A percentile compares a stretch with the other conserved stretches of the same genome.
Evolutionary conservation across 2,797 vertebrate genomes (phyloP).

Genomic region (Antrozous pallidus): DNA sequence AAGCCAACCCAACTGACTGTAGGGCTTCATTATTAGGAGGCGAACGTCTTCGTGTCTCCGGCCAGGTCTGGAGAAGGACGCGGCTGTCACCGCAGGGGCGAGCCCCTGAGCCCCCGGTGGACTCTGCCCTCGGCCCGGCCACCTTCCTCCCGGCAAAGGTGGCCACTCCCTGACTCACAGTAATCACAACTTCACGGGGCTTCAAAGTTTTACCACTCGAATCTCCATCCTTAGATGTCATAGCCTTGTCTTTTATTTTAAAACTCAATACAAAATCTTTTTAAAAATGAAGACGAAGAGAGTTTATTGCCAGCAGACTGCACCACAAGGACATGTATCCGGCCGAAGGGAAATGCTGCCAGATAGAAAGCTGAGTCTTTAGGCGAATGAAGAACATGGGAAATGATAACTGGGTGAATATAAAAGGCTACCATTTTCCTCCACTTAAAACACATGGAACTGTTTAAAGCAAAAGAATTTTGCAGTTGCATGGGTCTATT

Average conservation of each 20-base stretch:
- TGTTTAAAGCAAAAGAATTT: neutral
- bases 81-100: neutral
- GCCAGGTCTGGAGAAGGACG: neutral
- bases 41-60: neutral
- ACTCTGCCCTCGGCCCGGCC: neutral
- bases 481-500: neutral
- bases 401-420: neutral
- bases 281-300: neutral
- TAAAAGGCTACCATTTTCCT: neutral
- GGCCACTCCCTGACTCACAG: neutral
- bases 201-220: neutral
- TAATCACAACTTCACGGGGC: neutral
- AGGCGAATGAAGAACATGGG: neutral
- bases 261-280: neutral
- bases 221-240: neutral
- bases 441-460: neutral
- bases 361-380: neutral
- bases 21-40: neutral
- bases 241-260: neutral
- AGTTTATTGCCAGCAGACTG: neutral
- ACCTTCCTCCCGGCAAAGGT: neutral
- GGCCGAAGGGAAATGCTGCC: neutral
- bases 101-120: rapidly evolving
- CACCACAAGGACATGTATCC: neutral
- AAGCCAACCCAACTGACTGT: neutral